Evolutionary conservation across 2,113 vertebrate genomes (phyloP), one percentile per base, ranked within the genome.

Genomic region (Syngnathus floridae): DNA sequence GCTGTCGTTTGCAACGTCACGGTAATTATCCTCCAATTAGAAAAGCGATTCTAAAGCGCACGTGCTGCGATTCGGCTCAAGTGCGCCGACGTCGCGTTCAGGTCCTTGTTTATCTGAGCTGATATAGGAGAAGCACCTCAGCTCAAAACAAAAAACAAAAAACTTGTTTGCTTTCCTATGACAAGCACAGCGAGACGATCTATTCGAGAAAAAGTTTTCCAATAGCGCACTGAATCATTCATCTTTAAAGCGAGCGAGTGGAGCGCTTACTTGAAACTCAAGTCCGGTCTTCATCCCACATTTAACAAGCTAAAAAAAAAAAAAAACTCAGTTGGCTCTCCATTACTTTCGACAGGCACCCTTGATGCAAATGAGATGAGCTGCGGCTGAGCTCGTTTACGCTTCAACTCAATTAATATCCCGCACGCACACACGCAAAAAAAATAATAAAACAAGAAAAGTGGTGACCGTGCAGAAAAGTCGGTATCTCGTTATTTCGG

Each of bases 1-100:
- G 17, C 19, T 64, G 36, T 68, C 10, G 61, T 69, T 64, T 66
- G 14, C 14, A 35, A 41, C 7, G 10, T 59, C 70, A 63, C 21
- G 14, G 9, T 21, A 21, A 37, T 59, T 45, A 66, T 31, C 66
- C 19, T 35, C 56, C 22, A 56, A 17, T 52, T 46, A 13, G 12
- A n/a, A 1, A 10, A 38, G 58, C 56, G 51, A 46, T 1, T 17
- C 55, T 19, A 36, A 35, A 31, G 16, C 35, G 21, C 19, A n/a
- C 17, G 3, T 37, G 57, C 36, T 8, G 57, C 57, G 38, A 56
- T 40, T 55, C 37, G 12, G 31, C 26, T 26, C 26, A 9, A 68
- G 17, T n/a, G 16, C 40, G 43, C 26, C 37, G 40, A 73, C 40
- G 40, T 31, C 57, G 40, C 36, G 12, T 59, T 19, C 19, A 38